These are phyloP conservation scores for Colinus virginianus DNA, from an alignment of 2,113 vertebrate species.

Conservation along the genomic window DNA sequence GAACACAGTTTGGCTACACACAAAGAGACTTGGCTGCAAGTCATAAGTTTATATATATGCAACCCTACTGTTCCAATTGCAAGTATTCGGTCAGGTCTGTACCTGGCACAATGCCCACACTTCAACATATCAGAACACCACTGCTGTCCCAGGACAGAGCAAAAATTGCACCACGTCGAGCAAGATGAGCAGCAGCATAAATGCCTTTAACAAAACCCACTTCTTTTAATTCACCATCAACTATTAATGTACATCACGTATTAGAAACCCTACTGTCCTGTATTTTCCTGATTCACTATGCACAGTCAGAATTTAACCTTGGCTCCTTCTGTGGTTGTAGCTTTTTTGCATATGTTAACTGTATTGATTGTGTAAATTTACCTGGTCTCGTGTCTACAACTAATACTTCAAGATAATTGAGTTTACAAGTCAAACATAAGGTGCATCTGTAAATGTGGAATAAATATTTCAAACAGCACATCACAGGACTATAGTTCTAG, in stretches of 20 bases:
- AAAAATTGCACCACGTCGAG: neutral
- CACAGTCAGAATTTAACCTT: neutral
- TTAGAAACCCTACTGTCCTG: neutral
- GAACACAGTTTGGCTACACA: fast-evolving
- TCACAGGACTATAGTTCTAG: neutral
- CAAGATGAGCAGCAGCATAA: fast-evolving
- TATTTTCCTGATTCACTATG: neutral
- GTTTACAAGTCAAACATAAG: neutral
- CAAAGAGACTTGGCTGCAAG: neutral
- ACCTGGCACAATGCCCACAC: fast-evolving
- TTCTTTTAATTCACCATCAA: neutral
- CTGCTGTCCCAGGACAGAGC: neutral
- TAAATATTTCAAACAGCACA: neutral
- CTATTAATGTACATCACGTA: neutral
- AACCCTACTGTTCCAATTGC: neutral
- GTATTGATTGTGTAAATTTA: neutral
- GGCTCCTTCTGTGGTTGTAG: neutral
- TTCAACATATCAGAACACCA: neutral
- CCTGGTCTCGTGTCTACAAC: neutral
- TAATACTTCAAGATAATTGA: neutral
- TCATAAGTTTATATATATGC: neutral
- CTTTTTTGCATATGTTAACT: neutral
- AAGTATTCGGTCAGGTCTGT: neutral
- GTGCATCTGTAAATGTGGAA: neutral
- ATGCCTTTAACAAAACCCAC: neutral